Conservation (phyloP, 2,797 vertebrate species). For the Cyprinella venusta region DNA sequence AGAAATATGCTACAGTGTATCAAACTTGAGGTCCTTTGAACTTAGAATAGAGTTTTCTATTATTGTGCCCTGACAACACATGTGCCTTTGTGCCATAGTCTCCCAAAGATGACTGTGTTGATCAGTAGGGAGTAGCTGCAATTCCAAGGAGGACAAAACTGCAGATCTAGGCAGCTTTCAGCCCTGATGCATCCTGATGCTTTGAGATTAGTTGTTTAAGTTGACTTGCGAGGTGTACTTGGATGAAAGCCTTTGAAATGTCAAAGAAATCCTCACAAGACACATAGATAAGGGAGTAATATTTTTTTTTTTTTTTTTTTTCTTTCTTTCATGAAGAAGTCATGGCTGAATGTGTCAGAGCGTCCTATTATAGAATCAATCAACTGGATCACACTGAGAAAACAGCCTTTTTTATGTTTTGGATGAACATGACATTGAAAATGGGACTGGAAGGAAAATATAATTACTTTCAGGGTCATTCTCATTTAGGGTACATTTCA, state of each 20-base stretch:
- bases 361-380: slow-evolving; percentile 50
- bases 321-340: slow-evolving; percentile 64
- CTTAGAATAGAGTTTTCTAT: slow-evolving; percentile 70
- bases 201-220: slow-evolving; percentile 72
- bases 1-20: slow-evolving; percentile 70
- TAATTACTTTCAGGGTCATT: not conserved
- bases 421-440: not conserved
- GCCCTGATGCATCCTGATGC: slow-evolving; percentile 70
- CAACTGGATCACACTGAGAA: slow-evolving; percentile 21
- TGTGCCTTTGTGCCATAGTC: slow-evolving; percentile 73
- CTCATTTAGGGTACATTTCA: not conserved
- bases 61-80: slow-evolving; percentile 79
- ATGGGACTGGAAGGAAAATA: not conserved
- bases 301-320: slow-evolving; percentile 48
- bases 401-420: not conserved
- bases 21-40: slow-evolving; percentile 76
- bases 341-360: slow-evolving; percentile 60
- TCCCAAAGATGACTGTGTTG: slow-evolving; percentile 78
- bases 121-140: slow-evolving; percentile 77
- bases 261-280: slow-evolving; percentile 71
- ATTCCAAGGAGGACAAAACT: slow-evolving; percentile 79
- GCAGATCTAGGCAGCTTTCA: slow-evolving; percentile 78
- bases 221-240: slow-evolving; percentile 68
- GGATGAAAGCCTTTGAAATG: slow-evolving; percentile 75
- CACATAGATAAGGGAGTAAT: slow-evolving; percentile 70